Evolutionary conservation across 2,113 vertebrate genomes (phyloP), one percentile per base, ranked within the genome.

Genomic region (Bucco capensis): DNA sequence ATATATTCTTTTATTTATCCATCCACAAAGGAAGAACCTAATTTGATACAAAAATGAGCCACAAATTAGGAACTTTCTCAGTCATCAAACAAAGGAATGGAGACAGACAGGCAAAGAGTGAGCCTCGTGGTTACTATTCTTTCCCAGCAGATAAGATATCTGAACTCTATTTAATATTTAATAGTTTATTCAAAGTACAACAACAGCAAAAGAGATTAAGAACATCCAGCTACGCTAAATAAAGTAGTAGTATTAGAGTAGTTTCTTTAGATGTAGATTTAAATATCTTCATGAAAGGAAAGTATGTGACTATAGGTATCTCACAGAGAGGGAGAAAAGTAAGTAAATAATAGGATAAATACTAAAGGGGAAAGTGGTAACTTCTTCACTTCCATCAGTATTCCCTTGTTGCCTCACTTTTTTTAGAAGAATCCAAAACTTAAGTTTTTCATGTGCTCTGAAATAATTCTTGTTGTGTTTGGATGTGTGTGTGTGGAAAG

Each of bases 161-260:
- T 88, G 73, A 90, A 64, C 38, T 64, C 69, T 86, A 28, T 49
- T 89, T 61, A 94, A 80, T 84, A 91, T 74, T 89, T 84, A 76
- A 85, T 60, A 44, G 38, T 67, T 92, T 71, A 71, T 83, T 81
- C 8, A 1, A 74, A 83, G 30, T 61, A 65, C 40, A 86, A 47
- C 31, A 90, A 22, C 40, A 70, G 25, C 50, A 73, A 54, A 88
- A 86, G 69, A 77, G n/a, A 86, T 83, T 50, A 66, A 67, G 64
- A 83, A 46, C 23, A 83, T 9, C 3, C 23, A 58, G 15, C 17
- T 65, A 44, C 28, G 37, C 12, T 73, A 87, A 75, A 69, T 37
- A 31, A 61, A 56, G 13, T 69, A 57, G 69, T 64, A 51, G 2
- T 13, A 35, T 77, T 51, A 74, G 14, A 15, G 1, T 57, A 69